Evolutionary conservation across 2,113 vertebrate genomes (phyloP).

Genomic region (Prunella fulvescens): DNA sequence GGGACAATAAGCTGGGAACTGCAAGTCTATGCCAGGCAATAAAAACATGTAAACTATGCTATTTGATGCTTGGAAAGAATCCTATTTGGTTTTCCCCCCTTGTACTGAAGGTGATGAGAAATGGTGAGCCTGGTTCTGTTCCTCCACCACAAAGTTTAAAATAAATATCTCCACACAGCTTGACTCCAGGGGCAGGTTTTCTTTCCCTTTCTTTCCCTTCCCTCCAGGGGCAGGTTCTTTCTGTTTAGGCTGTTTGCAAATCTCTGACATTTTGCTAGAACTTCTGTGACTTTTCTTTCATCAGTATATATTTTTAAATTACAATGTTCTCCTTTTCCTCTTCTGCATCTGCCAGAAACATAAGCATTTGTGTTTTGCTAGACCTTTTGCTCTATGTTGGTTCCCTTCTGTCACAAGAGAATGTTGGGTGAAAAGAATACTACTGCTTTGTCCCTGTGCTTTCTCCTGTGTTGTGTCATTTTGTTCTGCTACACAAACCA

Average conservation of each 20-base stretch:
- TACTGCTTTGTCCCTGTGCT: background rate
- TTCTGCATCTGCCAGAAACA: background rate
- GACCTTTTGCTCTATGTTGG: background rate
- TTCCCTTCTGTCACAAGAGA: background rate
- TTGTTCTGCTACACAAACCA: conserved; percentile 14
- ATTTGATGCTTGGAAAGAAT: background rate
- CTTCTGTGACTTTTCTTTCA: background rate
- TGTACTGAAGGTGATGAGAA: background rate
- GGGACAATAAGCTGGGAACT: background rate
- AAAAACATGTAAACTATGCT: background rate
- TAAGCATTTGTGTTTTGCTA: background rate
- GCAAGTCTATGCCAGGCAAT: background rate
- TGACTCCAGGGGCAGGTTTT: background rate
- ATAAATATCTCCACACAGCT: background rate
- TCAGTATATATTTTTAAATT: background rate
- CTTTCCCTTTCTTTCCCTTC: background rate
- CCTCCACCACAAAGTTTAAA: background rate
- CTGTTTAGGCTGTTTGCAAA: background rate
- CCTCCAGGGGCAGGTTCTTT: background rate
- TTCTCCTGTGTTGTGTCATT: conserved; percentile 32
- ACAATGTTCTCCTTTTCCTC: background rate
- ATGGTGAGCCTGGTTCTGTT: background rate
- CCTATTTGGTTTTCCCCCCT: background rate
- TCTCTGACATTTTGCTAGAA: background rate
- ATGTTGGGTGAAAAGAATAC: background rate